Evolutionary conservation across 92 coral and sea anemone genomes (phyloP).

Genomic region (Parazoanthus swiftii): DNA sequence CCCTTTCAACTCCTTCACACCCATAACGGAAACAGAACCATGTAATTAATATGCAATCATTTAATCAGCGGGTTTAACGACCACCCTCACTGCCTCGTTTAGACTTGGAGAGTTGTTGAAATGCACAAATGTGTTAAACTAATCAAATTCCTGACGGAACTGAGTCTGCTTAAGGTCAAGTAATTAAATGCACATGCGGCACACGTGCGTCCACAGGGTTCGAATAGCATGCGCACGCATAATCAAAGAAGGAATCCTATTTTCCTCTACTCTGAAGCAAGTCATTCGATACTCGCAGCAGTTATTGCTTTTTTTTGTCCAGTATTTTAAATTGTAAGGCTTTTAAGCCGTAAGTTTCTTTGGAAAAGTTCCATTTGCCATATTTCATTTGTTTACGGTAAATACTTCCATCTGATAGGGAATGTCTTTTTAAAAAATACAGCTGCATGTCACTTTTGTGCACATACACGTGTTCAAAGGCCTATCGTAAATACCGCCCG

Average conservation of each 20-base stretch:
- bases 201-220: not conserved
- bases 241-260: not conserved
- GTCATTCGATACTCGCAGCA: not conserved
- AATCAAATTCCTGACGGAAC: not conserved
- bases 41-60: not conserved
- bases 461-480: too few species aligned
- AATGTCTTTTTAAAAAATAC: not conserved
- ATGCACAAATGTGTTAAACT: not conserved
- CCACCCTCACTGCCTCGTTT: conserved; percentile 4
- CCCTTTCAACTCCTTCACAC: not conserved
- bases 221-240: not conserved
- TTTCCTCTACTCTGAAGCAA: not conserved
- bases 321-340: not conserved
- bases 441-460: too few species aligned
- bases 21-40: not conserved
- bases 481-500: not conserved
- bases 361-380: not conserved
- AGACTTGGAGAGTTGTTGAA: not conserved
- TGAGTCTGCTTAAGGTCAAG: not conserved
- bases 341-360: not conserved
- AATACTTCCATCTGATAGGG: not conserved
- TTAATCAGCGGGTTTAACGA: not conserved
- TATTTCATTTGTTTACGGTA: not conserved
- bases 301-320: not conserved
- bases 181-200: not conserved